Evolutionary conservation across 2,113 vertebrate species (phyloP).

Genomic region (Corythornis cristatus): DNA sequence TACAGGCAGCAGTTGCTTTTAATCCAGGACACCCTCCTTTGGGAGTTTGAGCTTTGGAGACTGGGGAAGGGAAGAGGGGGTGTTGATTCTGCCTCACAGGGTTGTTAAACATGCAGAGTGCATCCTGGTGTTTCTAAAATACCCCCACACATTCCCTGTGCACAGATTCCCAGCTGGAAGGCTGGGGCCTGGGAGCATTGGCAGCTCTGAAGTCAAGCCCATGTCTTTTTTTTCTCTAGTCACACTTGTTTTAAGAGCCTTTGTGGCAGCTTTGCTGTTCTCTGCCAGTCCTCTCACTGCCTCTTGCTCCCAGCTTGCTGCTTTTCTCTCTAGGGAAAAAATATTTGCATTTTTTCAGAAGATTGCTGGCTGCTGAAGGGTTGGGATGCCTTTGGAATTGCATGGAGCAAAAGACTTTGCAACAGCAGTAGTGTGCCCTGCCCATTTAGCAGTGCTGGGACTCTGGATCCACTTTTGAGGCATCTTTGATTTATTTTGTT

Average conservation of each 20-base stretch:
- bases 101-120: not conserved
- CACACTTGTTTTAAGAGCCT: not conserved
- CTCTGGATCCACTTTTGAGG: not conserved
- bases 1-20: not conserved
- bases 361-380: not conserved
- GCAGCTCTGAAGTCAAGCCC: not conserved
- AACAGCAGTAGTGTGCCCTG: not conserved
- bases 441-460: not conserved
- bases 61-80: not conserved
- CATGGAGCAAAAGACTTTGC: not conserved
- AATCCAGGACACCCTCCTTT: not conserved
- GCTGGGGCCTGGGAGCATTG: not conserved
- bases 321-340: not conserved
- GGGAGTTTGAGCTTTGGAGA: not conserved
- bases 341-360: not conserved
- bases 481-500: not conserved
- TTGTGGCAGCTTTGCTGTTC: not conserved
- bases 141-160: fast-evolving
- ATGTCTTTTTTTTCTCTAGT: not conserved
- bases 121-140: not conserved
- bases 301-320: not conserved
- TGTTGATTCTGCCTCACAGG: not conserved
- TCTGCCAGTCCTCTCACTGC: not conserved
- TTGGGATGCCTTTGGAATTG: not conserved
- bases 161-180: not conserved